Percentiles rank a stretch among this genome's conserved stretches.
Conservation (phyloP, 2,797 vertebrate genomes). For the Microctenopoma stevenorrisi region DNA sequence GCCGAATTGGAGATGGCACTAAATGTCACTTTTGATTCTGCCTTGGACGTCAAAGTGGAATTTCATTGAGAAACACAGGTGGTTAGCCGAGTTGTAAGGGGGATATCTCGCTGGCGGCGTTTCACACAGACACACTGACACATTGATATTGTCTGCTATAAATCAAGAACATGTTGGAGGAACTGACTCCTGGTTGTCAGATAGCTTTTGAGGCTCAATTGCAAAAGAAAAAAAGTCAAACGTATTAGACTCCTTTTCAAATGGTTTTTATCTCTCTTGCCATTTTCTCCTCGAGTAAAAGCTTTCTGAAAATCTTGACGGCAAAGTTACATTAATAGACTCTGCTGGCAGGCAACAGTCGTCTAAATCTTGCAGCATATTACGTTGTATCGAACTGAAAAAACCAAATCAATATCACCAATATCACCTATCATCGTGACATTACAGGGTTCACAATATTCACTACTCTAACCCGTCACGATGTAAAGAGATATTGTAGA, state of each 20-base stretch:
- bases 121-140: slow-evolving; percentile 41
- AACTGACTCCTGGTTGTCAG: slow-evolving; percentile 47
- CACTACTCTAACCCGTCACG: slow-evolving; percentile 39
- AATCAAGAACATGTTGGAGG: slow-evolving; percentile 59
- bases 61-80: slow-evolving; percentile 28
- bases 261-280: slow-evolving; percentile 47
- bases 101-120: slow-evolving; percentile 41
- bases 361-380: slow-evolving; percentile 29
- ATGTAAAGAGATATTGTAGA: slow-evolving; percentile 48
- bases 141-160: slow-evolving; percentile 45
- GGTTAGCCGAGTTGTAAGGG: slow-evolving; percentile 33
- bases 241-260: slow-evolving; percentile 52
- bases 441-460: slow-evolving; percentile 33
- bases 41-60: slow-evolving; percentile 34
- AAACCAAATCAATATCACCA: slow-evolving; percentile 35
- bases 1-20: slow-evolving; percentile 47
- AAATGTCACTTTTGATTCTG: slow-evolving; percentile 53
- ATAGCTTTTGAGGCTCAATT: slow-evolving; percentile 42
- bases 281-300: slow-evolving; percentile 51
- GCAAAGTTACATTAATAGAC: slow-evolving; percentile 35
- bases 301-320: slow-evolving; percentile 41
- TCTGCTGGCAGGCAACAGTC: slow-evolving; percentile 28
- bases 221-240: slow-evolving; percentile 44
- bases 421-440: slow-evolving; percentile 31
- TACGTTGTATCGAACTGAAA: slow-evolving; percentile 15